Conservation (phyloP, 2,113 vertebrate genomes). For the Tamias sibiricus region DNA sequence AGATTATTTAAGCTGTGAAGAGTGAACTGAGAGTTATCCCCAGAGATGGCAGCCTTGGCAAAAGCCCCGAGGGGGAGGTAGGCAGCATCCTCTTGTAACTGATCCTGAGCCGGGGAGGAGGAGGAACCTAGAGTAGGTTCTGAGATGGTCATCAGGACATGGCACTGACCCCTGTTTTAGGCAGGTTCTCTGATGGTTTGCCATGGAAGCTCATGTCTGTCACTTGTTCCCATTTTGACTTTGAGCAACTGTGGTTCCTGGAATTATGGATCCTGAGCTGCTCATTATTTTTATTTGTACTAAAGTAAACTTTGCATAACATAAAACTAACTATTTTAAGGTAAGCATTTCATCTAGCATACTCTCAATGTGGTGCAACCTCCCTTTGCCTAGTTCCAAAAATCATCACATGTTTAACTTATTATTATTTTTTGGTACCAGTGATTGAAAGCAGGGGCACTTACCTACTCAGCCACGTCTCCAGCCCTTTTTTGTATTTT, state of each 20-base stretch:
- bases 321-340: background rate
- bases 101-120: background rate
- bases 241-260: background rate
- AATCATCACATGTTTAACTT: background rate
- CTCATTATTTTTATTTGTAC: background rate
- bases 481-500: too few relatives aligned
- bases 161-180: background rate
- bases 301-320: background rate
- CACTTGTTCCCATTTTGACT: background rate
- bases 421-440: background rate
- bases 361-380: too few relatives aligned
- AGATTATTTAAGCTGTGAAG: background rate
- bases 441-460: too few relatives aligned
- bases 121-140: background rate
- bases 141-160: background rate
- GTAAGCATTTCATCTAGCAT: background rate
- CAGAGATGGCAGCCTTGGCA: background rate
- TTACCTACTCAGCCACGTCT: too few relatives aligned
- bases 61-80: accelerated
- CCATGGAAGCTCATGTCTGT: background rate
- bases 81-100: background rate
- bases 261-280: background rate
- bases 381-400: background rate
- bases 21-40: background rate
- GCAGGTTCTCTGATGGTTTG: too few relatives aligned